Base-by-base conservation (phyloP, 2,797 vertebrate genomes). In the Cheirogaleus major region DNA sequence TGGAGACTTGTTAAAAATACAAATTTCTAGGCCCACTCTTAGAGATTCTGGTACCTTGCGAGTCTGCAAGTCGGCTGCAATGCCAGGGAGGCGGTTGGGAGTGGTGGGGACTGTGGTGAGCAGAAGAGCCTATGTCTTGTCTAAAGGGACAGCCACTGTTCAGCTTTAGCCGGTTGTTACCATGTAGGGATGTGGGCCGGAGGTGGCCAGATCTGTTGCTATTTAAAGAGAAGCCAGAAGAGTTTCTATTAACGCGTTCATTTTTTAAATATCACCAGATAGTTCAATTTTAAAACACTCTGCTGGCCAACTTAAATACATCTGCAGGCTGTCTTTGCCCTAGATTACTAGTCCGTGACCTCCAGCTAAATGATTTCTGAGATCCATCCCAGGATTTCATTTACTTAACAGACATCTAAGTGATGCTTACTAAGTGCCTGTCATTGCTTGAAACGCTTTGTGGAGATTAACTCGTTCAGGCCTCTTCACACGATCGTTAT, bases 261-360 rank as follows among this genome's bases (percentile, higher is more conserved):
- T 70, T 25, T 82, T 82, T 86, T 45, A 96, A 95, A 69, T 41
- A 43, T 75, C 86, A 59, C 70, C 91, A 84, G 59, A 61, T 75
- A 72, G 84, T 86, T 84, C 35, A 9, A 59, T 92, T 84, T 88
- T 76, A 63, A 96, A 95, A 82, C 45, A 48, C 57, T 65, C 35
- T 48, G 25, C 75, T 30, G 30, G 83, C 86, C 67, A 75, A 52
- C 45, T 75, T 12, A 95, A 93, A 93, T 75, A 30, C n/a, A 75
- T 48, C 86, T 2, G 11, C 27, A 70, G 72, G 85, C 59, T 30
- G 2, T 48, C 14, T 89, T 88, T 95, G 70, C 81, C 90, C 90
- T 55, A 32, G 38, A 12, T 72, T 7, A 22, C 52, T 61, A 22
- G 22, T 63, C 50, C 15, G 0, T 72, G 23, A 82, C 91, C 90